Conservation (phyloP, 2,113 vertebrate genomes). For the Panurus biarmicus region DNA sequence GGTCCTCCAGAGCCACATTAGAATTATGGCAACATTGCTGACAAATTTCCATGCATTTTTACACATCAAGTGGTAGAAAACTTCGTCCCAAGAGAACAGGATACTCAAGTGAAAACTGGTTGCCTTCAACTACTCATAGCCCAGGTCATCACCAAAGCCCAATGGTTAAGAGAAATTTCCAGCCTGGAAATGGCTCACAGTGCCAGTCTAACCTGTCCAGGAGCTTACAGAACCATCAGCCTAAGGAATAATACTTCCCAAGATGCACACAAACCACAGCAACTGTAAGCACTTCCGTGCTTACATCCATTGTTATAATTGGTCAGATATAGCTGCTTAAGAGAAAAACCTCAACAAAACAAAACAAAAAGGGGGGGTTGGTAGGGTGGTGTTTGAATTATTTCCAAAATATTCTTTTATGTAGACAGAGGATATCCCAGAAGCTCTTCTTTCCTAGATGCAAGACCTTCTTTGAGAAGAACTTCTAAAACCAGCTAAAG, state of each 20-base stretch:
- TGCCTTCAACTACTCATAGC: neutral
- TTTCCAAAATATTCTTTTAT: neutral
- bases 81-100: neutral
- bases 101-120: neutral
- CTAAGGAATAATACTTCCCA: neutral
- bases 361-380: too few relatives aligned
- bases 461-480: neutral
- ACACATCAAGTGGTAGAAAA: neutral
- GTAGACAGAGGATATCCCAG: neutral
- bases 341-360: neutral
- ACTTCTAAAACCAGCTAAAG: neutral
- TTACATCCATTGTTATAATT: neutral
- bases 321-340: neutral
- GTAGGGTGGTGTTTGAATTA: neutral
- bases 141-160: neutral
- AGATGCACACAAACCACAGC: neutral
- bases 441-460: neutral
- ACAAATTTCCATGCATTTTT: neutral
- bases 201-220: neutral
- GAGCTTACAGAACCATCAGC: neutral
- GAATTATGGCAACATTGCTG: neutral
- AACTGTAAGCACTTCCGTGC: neutral
- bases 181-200: neutral
- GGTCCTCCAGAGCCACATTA: neutral
- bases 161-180: neutral